These are phyloP conservation scores for Cossypha niveicapilla DNA, from an alignment of 2,797 vertebrate species.

Conservation along the genomic window DNA sequence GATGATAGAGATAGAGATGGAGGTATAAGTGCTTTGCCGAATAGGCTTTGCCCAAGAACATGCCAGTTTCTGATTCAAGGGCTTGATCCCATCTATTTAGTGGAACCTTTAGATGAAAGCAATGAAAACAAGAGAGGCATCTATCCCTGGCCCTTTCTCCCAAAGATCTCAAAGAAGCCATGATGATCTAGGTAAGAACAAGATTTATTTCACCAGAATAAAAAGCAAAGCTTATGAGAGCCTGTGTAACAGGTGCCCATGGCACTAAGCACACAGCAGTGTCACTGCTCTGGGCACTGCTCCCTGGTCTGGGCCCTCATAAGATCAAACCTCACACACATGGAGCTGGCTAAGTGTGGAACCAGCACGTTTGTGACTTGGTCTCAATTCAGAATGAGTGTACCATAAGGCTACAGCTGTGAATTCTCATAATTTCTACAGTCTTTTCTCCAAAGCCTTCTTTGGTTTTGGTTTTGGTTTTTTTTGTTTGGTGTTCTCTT, in stretches of 20 bases:
- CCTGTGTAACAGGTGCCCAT: accelerated
- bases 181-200: neutral
- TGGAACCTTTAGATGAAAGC: neutral
- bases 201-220: neutral
- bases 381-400: neutral
- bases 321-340: neutral
- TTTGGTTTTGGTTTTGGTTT: neutral
- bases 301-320: neutral
- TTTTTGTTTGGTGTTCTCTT: neutral
- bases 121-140: neutral
- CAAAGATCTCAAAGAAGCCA: neutral
- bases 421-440: neutral
- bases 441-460: neutral
- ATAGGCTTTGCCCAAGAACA: neutral
- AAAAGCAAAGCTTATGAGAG: neutral
- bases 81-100: neutral
- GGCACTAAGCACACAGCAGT: neutral
- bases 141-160: neutral
- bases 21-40: neutral
- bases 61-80: neutral
- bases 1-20: too few species aligned
- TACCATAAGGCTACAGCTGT: neutral
- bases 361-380: neutral
- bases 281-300: neutral
- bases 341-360: neutral